Conservation (phyloP, 2,113 vertebrate species). For the Oostethus manadensis region DNA sequence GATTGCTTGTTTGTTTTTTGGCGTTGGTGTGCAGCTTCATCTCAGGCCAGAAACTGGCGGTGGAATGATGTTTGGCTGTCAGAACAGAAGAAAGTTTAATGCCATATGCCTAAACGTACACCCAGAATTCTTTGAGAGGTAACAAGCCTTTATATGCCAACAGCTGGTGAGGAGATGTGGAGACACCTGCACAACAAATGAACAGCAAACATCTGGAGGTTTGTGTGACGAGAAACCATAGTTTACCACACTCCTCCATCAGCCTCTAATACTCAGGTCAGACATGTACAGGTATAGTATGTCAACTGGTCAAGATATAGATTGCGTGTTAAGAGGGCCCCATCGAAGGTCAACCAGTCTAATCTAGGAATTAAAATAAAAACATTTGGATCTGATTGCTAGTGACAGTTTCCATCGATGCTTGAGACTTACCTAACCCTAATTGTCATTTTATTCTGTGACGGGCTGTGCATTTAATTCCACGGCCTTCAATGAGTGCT, state of each 20-base stretch:
- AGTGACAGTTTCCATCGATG: no score
- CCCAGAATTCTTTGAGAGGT: constrained; percentile 65
- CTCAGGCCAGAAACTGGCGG: constrained; percentile 62
- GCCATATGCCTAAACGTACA: constrained; percentile 68
- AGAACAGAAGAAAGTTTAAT: constrained; percentile 67
- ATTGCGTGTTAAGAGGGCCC: constrained; percentile 43
- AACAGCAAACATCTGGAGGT: constrained; percentile 70
- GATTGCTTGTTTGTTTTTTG: constrained; percentile 64
- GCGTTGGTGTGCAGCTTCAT: constrained; percentile 54
- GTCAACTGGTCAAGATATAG: constrained; percentile 54
- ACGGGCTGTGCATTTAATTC: no score
- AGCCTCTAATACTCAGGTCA: constrained; percentile 58
- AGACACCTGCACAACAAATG: constrained; percentile 74
- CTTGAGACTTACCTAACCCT: no score
- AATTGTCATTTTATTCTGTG: no score
- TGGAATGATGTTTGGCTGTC: constrained; percentile 68
- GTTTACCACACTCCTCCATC: constrained; percentile 42
- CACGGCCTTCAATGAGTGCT: no score
- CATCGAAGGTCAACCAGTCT: constrained; percentile 17
- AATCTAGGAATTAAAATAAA: no score
- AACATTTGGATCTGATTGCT: no score
- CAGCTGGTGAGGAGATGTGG: constrained; percentile 69
- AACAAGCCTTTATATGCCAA: constrained; percentile 51
- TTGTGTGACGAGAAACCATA: constrained; percentile 47
- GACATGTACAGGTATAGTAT: constrained; percentile 46